Conservation (phyloP, 2,113 vertebrate genomes). For the Mystacornis crossleyi region DNA sequence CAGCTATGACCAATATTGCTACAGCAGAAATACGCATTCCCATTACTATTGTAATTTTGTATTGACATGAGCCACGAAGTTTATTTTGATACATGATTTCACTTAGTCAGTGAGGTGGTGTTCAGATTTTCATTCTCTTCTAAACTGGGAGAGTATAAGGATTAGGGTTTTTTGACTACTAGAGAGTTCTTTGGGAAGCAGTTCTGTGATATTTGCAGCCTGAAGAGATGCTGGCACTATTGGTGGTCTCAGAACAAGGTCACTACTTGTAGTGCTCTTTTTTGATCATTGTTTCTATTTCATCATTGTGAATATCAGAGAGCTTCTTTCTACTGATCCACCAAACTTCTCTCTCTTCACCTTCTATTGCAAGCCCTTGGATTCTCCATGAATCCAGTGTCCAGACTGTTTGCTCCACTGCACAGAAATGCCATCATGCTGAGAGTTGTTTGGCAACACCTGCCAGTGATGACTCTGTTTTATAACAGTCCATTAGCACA, state of each 20-base stretch:
- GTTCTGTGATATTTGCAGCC: neutral
- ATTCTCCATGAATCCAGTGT: conserved; percentile 16
- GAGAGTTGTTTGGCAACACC: conserved; percentile 70
- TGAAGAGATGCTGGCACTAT: neutral
- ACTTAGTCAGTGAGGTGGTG: neutral
- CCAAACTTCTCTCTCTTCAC: neutral
- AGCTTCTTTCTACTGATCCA: neutral
- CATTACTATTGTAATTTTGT: neutral
- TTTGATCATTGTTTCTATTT: neutral
- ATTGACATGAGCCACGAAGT: neutral
- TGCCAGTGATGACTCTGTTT: conserved; percentile 72
- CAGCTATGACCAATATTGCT: neutral
- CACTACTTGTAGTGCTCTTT: neutral
- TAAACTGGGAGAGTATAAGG: neutral
- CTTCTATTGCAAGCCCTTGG: conserved; percentile 14
- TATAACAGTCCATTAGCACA: conserved; percentile 76
- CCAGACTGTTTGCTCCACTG: conserved; percentile 59
- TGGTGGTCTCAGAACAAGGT: neutral
- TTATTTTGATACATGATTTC: neutral
- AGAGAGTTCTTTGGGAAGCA: neutral
- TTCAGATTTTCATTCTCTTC: neutral
- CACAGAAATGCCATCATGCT: conserved; percentile 69
- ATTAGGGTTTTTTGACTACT: neutral
- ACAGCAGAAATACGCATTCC: neutral
- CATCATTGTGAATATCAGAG: neutral